Percentiles rank a stretch among this genome's conserved stretches.
Evolutionary conservation across 2,888 invertebrate genomes (phyloP).

Genomic region (Corbicula japonica): DNA sequence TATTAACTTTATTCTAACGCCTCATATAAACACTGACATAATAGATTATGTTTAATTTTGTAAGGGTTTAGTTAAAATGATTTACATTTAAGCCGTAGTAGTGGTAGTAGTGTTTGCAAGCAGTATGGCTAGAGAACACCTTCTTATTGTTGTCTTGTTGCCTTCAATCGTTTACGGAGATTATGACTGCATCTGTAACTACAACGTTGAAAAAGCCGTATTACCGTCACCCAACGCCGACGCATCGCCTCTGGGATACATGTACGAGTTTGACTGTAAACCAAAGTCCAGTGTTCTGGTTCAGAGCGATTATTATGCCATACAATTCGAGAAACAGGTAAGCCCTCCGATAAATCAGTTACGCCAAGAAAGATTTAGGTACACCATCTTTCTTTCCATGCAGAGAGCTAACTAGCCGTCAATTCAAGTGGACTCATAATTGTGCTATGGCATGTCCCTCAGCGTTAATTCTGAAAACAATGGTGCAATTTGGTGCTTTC

Average conservation of each 20-base stretch:
- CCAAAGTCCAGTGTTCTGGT: not conserved
- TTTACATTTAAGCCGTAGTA: too few species aligned
- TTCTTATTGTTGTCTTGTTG: not conserved
- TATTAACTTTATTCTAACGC: too few species aligned
- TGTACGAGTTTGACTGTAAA: conserved; percentile 49
- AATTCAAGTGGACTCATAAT: not conserved
- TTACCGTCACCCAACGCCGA: not conserved
- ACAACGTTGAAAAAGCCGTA: conserved; percentile 28
- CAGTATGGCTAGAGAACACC: too few species aligned
- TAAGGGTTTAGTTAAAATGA: too few species aligned
- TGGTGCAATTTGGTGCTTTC: not conserved
- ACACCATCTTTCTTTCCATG: not conserved
- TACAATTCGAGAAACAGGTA: conserved; percentile 32
- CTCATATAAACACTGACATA: too few species aligned
- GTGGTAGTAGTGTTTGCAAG: too few species aligned
- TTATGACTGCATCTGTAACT: conserved; percentile 29
- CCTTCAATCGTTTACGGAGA: conserved; percentile 10
- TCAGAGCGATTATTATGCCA: not conserved
- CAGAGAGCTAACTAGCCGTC: not conserved
- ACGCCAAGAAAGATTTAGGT: not conserved
- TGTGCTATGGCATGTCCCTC: not conserved
- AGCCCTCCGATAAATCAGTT: not conserved
- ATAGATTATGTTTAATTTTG: too few species aligned
- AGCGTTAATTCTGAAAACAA: not conserved
- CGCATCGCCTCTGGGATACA: conserved; percentile 17